Base-by-base conservation (phyloP, 1,140 invertebrate species). In the Atta cephalotes region DNA sequence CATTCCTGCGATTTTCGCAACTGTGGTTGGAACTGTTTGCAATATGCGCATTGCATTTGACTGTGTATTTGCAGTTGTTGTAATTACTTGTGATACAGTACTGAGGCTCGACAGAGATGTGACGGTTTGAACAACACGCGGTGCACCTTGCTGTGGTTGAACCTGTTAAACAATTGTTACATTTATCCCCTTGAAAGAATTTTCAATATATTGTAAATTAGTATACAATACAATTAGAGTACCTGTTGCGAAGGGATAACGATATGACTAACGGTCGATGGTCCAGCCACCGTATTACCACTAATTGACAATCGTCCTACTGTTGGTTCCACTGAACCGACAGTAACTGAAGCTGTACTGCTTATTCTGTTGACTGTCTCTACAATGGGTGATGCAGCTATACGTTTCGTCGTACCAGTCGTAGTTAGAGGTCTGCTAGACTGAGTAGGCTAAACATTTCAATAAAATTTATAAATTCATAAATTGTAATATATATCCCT, bases 1-100 rank as follows among this genome's bases (percentile, higher is more conserved):
- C 94, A 95, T 95, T 9, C 93, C 92, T 3, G 95, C 92, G 78
- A 95, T 94, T 68, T 94, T 91, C 6, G 94, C 89, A 3, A 95
- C 94, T 0, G 93, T 92, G 9, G 94, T 90, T 5, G 94, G 92
- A 14, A 92, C 89, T 14, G 93, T 92, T 68, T 93, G 94, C 12
- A 93, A 85, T 18, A 95, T 93, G 60, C 94, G 88, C 1, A 93
- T 87, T 0, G 93, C 91, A 84, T 91, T 94, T 14, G 92, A 91
- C 7, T 81, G 78, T 6, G 93, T 91, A 84, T 90, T 94, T 7
- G 93, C 84, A n/a, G 93, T 94, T 18, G 95, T 95, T 5, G 94
- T 86, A 18, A 95, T 94, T 31, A 95, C 92, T 25, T 95, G 91
- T 0, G 94, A 90, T 21, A 95, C 93, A 6, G 94, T 90, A 35